These are phyloP conservation scores for Scarus forsteni DNA, from an alignment of 2,797 vertebrate species.

Conservation along the genomic window DNA sequence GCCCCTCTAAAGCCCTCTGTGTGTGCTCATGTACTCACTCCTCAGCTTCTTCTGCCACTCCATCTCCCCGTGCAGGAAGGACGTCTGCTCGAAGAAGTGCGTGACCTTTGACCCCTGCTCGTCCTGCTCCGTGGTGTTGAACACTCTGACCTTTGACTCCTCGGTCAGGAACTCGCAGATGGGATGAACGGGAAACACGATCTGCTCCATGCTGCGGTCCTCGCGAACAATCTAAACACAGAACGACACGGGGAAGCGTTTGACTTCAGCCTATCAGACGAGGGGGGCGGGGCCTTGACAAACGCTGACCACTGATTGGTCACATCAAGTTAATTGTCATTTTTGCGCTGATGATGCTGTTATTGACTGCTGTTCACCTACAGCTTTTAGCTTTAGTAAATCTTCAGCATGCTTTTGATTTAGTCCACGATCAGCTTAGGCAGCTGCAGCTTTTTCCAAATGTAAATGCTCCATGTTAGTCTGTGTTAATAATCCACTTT, in stretches of 20 bases:
- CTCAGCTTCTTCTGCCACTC: conserved; percentile 98
- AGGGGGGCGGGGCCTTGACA: too few species aligned
- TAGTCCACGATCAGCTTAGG: too few species aligned
- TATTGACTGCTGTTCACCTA: too few species aligned
- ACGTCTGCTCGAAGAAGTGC: conserved; percentile 95
- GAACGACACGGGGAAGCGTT: not conserved
- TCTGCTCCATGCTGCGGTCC: conserved; percentile 99
- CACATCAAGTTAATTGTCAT: too few species aligned
- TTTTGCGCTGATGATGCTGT: too few species aligned
- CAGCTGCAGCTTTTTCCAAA: too few species aligned
- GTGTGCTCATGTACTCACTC: conserved; percentile 80
- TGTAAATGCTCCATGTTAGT: too few species aligned
- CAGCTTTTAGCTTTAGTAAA: too few species aligned
- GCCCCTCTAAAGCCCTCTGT: not conserved
- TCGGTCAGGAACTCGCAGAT: conserved; percentile 96
- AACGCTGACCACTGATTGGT: too few species aligned
- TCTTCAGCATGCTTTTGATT: too few species aligned
- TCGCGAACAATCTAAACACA: conserved; percentile 91
- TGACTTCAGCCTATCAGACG: too few species aligned
- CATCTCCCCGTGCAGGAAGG: conserved; percentile 98
- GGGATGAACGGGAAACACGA: conserved; percentile 93
- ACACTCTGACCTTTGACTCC: conserved; percentile 93
- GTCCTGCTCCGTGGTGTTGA: conserved; percentile 96
- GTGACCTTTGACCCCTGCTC: conserved; percentile 99
- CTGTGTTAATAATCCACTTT: too few species aligned